A percentile compares a stretch with the other conserved stretches of the same genome.
phyloP scores from a whole-genome alignment of 2,888 invertebrate species.

The Pammene fasciana region DNA sequence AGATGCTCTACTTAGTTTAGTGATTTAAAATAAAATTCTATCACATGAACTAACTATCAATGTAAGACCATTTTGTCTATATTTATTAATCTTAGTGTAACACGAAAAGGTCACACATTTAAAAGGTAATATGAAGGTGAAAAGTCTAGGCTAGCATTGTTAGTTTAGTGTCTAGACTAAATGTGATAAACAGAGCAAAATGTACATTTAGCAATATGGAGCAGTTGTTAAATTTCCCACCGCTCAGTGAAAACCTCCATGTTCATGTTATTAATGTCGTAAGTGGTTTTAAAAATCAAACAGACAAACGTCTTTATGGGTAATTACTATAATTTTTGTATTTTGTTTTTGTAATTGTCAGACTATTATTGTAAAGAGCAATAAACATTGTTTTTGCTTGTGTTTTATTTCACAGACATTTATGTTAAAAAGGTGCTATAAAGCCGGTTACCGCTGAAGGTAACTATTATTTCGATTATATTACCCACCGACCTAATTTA shows the following conservation, averaged over 20 bases:
- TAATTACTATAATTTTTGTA: slow-evolving; percentile 7
- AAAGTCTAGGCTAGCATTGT: slow-evolving; percentile 22
- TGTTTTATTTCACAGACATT: slow-evolving; percentile 45
- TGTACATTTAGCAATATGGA: slow-evolving; percentile 52
- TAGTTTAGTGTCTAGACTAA: slow-evolving; percentile 58
- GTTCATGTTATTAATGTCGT: slow-evolving; percentile 33
- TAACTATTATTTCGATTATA: slow-evolving; percentile 32
- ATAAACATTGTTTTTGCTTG: slow-evolving; percentile 45
- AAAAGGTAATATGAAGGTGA: not conserved
- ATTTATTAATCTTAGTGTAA: not conserved
- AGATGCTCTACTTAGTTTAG: slow-evolving; percentile 14
- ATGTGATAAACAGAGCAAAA: slow-evolving; percentile 50
- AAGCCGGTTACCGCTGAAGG: slow-evolving; percentile 11
- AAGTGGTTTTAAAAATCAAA: slow-evolving; percentile 6
- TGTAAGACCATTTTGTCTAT: not conserved
- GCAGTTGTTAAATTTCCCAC: slow-evolving; percentile 66
- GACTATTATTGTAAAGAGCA: slow-evolving; percentile 29
- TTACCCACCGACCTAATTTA: slow-evolving; percentile 61
- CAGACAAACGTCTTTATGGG: not conserved
- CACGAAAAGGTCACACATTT: not conserved
- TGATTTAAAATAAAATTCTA: not conserved
- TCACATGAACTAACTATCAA: not conserved
- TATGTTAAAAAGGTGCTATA: slow-evolving; percentile 23
- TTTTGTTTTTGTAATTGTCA: not conserved
- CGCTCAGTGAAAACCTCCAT: slow-evolving; percentile 10